Evolutionary conservation across 1,140 invertebrate species (phyloP).

Genomic region (Meteorus sp.): DNA sequence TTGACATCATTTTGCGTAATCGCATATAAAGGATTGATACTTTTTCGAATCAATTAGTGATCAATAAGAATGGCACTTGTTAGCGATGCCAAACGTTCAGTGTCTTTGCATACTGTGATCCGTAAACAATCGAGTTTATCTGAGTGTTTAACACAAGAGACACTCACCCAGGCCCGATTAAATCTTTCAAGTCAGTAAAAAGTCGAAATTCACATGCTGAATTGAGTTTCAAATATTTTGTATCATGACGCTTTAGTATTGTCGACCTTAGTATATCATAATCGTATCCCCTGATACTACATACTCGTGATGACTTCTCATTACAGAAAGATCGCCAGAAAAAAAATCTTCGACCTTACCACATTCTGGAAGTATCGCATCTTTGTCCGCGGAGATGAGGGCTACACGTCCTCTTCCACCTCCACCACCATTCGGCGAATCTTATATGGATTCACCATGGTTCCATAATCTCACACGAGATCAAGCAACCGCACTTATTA

Average conservation of each 20-base stretch:
- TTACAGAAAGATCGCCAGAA: slow-evolving; percentile 49
- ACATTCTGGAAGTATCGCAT: slow-evolving; percentile 41
- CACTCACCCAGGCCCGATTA: slow-evolving; percentile 51
- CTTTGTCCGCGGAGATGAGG: slow-evolving; percentile 39
- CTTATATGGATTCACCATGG: slow-evolving; percentile 51
- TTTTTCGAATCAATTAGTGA: slow-evolving; percentile 2
- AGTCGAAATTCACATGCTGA: slow-evolving; percentile 14
- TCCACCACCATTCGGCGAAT: slow-evolving; percentile 46
- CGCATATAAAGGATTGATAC: not conserved
- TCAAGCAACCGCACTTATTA: slow-evolving; percentile 47
- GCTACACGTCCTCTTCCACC: slow-evolving; percentile 50
- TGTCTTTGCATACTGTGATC: slow-evolving; percentile 35
- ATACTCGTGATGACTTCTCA: too few relatives aligned
- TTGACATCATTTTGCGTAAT: not conserved
- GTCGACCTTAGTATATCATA: too few relatives aligned
- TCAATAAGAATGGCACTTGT: slow-evolving; percentile 44
- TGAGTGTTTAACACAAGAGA: slow-evolving; percentile 48
- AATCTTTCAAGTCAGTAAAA: slow-evolving; percentile 52
- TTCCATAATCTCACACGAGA: slow-evolving; percentile 53
- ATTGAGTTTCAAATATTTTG: not conserved
- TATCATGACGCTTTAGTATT: not conserved
- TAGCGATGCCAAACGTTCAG: slow-evolving; percentile 41
- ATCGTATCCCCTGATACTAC: too few relatives aligned
- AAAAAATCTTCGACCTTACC: slow-evolving; percentile 51
- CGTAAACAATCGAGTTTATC: slow-evolving; percentile 46